These are phyloP conservation scores for Monopis laevigella DNA, from an alignment of 2,888 invertebrate species.

Conservation along the genomic window DNA sequence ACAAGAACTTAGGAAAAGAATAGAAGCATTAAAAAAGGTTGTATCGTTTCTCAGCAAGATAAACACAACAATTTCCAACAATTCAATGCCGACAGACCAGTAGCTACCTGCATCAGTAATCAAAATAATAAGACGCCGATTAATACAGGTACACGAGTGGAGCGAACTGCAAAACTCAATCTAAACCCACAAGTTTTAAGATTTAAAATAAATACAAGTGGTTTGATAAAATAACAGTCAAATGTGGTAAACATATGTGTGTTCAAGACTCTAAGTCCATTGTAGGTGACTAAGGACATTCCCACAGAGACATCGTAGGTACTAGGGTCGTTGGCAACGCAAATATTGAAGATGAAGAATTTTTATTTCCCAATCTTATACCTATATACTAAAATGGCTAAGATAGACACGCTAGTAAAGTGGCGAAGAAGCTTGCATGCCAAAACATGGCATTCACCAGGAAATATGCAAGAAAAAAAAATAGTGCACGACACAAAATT, in stretches of 20 bases:
- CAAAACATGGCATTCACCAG: too few species aligned
- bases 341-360: slow-evolving; percentile 18
- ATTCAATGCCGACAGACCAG: slow-evolving; percentile 13
- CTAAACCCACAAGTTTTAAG: neutral
- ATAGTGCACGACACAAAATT: too few species aligned
- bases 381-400: too few species aligned
- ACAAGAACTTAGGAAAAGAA: neutral
- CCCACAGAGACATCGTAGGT: slow-evolving; percentile 20
- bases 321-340: slow-evolving; percentile 22
- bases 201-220: neutral
- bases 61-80: slow-evolving; percentile 10
- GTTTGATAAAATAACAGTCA: slow-evolving; percentile 4
- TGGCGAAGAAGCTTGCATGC: too few species aligned
- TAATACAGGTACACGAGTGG: slow-evolving; percentile 35
- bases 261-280: slow-evolving; percentile 16
- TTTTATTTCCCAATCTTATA: too few species aligned
- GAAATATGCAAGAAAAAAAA: too few species aligned
- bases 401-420: too few species aligned
- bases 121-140: slow-evolving; percentile 33
- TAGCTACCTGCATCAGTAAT: slow-evolving; percentile 10
- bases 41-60: neutral
- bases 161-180: slow-evolving; percentile 14
- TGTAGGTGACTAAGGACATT: slow-evolving; percentile 25
- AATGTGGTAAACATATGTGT: slow-evolving; percentile 20
- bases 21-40: slow-evolving; percentile 4